Conservation (phyloP, 2,797 vertebrate genomes). For the Sebastes hubbsi region DNA sequence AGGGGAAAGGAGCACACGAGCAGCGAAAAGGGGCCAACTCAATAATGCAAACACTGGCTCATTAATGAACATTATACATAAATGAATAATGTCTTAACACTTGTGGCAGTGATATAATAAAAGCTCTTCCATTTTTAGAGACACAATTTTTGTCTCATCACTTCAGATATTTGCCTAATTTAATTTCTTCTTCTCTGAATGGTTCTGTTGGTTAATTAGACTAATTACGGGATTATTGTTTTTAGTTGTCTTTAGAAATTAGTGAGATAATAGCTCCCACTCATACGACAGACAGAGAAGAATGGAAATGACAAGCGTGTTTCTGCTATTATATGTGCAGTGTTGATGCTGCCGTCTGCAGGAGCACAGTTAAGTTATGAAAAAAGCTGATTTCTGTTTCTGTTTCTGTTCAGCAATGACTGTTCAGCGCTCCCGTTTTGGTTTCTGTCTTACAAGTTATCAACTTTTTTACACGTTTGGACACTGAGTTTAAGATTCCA, state of each 20-base stretch:
- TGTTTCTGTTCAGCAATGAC: background rate
- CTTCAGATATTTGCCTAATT: constrained; percentile 40
- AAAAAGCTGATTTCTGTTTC: background rate
- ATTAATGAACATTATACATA: constrained; percentile 71
- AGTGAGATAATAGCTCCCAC: background rate
- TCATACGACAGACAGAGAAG: background rate
- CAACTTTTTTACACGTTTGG: background rate
- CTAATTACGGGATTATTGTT: constrained; percentile 10
- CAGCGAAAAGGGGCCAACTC: constrained; percentile 59
- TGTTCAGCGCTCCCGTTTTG: background rate
- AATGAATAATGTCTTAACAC: constrained; percentile 62
- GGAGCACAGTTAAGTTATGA: background rate
- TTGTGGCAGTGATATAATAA: constrained; percentile 54
- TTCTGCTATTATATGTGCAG: background rate
- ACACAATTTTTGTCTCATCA: constrained; percentile 27
- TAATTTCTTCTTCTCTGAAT: constrained; percentile 4
- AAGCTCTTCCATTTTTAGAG: constrained; percentile 50
- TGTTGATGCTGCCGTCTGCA: background rate
- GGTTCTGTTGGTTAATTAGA: constrained; percentile 10
- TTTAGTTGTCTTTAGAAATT: constrained; percentile 1
- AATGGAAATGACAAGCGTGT: background rate
- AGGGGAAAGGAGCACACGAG: constrained; percentile 55
- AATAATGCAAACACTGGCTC: constrained; percentile 74
- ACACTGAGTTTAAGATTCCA: background rate
- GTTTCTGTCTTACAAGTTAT: background rate